A percentile compares a stretch with the other conserved stretches of the same genome.
These are phyloP conservation scores for Ashinkailepas kermadecensis DNA, from an alignment of 2,888 invertebrate species.

Conservation along the genomic window DNA sequence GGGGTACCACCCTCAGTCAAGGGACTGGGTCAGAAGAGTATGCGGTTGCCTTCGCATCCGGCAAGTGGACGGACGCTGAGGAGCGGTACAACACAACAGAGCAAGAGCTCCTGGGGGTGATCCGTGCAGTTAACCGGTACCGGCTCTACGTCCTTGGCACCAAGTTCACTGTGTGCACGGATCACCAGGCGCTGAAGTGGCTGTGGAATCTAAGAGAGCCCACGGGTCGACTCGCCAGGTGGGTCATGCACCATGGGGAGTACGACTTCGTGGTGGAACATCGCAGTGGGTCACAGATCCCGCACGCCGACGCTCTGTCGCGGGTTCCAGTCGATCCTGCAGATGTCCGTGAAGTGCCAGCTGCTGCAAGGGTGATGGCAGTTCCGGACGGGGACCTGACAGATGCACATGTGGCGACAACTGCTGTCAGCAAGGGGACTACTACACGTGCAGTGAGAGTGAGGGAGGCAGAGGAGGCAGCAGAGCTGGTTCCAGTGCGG, in stretches of 20 bases:
- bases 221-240: neutral
- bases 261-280: constrained; percentile 14
- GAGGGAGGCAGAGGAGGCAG: too few species aligned
- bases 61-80: constrained; percentile 23
- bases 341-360: too few species aligned
- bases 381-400: too few species aligned
- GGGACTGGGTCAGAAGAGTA: constrained; percentile 6
- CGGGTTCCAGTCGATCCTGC: too few species aligned
- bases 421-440: too few species aligned
- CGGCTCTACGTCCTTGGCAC: constrained; percentile 22
- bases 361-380: too few species aligned
- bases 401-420: too few species aligned
- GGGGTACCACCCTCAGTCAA: constrained; percentile 13
- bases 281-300: constrained; percentile 11
- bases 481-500: too few species aligned
- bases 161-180: constrained; percentile 23
- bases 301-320: too few species aligned
- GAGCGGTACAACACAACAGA: constrained; percentile 26
- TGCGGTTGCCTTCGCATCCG: constrained; percentile 24
- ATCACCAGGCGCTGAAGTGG: constrained; percentile 23
- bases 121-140: constrained; percentile 23
- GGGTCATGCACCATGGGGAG: neutral
- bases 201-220: constrained; percentile 8
- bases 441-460: too few species aligned
- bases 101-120: constrained; percentile 27